phyloP scores from a whole-genome alignment of 2,113 vertebrate genomes.

The Corythoichthys intestinalis region DNA sequence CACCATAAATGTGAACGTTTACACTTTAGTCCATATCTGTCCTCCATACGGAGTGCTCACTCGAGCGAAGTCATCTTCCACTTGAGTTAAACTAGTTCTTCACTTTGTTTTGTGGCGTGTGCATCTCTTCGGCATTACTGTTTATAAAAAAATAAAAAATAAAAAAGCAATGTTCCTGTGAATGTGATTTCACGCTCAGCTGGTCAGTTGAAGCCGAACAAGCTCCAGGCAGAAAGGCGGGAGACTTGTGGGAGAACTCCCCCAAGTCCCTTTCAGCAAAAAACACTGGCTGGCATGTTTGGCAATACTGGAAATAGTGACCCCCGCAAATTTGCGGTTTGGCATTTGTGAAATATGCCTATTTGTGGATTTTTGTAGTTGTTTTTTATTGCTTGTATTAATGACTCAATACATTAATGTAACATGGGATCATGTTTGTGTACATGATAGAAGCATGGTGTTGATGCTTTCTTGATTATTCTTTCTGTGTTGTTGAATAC shows the following conservation, averaged over 20 bases:
- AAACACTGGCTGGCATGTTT: constrained; percentile 1
- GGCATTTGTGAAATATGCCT: not conserved
- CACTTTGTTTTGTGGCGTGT: constrained; percentile 3
- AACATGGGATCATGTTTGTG: not conserved
- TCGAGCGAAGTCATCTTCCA: not conserved
- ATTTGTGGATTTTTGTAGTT: not conserved
- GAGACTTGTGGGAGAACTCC: not conserved
- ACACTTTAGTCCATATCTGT: not conserved
- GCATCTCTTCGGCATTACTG: not conserved
- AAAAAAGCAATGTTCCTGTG: constrained; percentile 4
- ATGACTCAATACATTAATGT: too few species aligned
- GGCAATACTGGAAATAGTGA: not conserved
- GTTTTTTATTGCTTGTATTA: not conserved
- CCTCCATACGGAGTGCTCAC: not conserved
- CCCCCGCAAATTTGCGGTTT: not conserved
- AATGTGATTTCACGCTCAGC: constrained; percentile 3
- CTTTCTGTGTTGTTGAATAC: too few species aligned
- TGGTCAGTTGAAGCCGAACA: not conserved
- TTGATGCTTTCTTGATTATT: too few species aligned
- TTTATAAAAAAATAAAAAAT: not conserved
- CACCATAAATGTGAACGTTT: not conserved
- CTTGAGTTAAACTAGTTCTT: not conserved
- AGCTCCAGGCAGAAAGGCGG: not conserved
- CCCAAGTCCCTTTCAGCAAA: not conserved
- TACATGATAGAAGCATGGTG: not conserved